Conservation (phyloP, 2,113 vertebrate genomes). For the Heliornis fulica region DNA sequence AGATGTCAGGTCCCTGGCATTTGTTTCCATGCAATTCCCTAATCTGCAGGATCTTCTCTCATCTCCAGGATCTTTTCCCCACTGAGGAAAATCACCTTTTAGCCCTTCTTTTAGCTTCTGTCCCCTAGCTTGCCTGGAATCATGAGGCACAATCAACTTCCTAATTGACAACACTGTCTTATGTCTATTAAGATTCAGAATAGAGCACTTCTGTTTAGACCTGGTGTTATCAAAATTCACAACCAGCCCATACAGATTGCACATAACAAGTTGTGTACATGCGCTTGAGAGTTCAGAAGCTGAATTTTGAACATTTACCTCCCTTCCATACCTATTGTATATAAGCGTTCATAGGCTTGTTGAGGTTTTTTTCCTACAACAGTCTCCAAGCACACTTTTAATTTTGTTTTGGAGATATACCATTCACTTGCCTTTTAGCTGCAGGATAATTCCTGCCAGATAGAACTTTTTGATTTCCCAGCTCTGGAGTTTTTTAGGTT, state of each 20-base stretch:
- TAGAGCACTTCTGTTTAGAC: neutral
- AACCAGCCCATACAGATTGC: neutral
- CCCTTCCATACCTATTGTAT: neutral
- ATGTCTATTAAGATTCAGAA: neutral
- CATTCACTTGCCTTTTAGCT: neutral
- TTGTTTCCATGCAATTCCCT: neutral
- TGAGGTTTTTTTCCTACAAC: neutral
- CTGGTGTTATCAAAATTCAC: neutral
- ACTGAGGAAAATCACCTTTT: neutral
- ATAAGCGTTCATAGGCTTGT: neutral
- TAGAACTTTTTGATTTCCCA: neutral
- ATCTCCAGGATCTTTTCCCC: neutral
- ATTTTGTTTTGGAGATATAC: neutral
- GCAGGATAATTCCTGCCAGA: neutral
- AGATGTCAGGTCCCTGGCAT: neutral
- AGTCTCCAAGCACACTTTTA: neutral
- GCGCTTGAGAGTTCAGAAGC: neutral
- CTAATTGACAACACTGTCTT: neutral
- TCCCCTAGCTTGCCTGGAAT: neutral
- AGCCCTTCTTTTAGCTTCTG: neutral
- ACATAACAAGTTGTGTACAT: neutral
- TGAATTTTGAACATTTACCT: neutral
- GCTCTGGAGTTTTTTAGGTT: neutral
- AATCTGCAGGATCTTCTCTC: neutral
- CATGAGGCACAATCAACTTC: neutral